These are phyloP conservation scores for Pseudobourletiella spinata DNA, from an alignment of 1,140 invertebrate genomes.

Conservation along the genomic window DNA sequence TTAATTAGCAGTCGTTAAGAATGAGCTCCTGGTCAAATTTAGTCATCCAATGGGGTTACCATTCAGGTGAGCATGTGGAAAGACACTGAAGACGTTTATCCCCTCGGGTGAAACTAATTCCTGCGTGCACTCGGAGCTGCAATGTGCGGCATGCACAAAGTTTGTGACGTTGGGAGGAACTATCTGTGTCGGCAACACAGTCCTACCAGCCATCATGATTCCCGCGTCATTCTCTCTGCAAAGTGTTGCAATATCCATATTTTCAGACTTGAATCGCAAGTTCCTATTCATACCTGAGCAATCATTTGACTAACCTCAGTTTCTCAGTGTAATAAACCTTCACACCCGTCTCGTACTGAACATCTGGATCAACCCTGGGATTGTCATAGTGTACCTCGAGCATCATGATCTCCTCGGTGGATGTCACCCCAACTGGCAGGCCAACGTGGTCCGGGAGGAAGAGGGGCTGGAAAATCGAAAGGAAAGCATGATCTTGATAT, in stretches of 20 bases:
- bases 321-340: slow-evolving; percentile 9
- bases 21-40: not conserved
- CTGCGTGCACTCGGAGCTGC: slow-evolving; percentile 13
- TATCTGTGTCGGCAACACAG: not conserved
- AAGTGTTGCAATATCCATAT: not conserved
- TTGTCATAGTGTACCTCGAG: slow-evolving; percentile 26
- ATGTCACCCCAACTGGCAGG: slow-evolving; percentile 13
- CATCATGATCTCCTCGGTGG: slow-evolving; percentile 14
- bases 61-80: slow-evolving; percentile 20
- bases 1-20: not conserved
- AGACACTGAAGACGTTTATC: slow-evolving; percentile 18
- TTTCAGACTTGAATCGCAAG: not conserved
- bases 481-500: too few relatives aligned
- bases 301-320: slow-evolving; percentile 1
- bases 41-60: slow-evolving; percentile 7
- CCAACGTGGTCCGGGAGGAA: slow-evolving; percentile 23
- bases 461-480: not conserved
- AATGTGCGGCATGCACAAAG: slow-evolving; percentile 13
- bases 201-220: slow-evolving; percentile 1
- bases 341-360: not conserved
- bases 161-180: slow-evolving; percentile 12
- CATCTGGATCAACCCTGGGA: not conserved
- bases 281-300: not conserved
- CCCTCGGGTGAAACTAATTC: slow-evolving; percentile 9
- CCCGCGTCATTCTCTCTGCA: slow-evolving; percentile 21